Conservation (phyloP, 2,113 vertebrate species). For the Asarcornis scutulata region DNA sequence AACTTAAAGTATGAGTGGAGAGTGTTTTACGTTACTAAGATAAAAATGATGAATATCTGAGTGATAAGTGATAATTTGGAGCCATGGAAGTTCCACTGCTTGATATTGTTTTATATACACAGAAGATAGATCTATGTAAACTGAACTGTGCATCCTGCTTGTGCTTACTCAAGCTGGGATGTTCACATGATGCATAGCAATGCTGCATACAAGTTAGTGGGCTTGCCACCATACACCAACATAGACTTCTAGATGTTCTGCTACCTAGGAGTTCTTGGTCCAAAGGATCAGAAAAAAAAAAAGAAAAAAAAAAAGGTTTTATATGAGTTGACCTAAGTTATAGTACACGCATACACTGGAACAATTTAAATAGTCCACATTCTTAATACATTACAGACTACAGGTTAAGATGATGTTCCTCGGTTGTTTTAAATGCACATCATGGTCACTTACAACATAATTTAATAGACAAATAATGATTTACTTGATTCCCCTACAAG, state of each 20-base stretch:
- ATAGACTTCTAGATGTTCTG: neutral
- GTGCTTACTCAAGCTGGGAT: neutral
- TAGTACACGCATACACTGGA: too few species aligned
- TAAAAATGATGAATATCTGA: neutral
- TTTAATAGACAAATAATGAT: neutral
- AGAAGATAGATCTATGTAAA: neutral
- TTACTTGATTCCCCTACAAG: neutral
- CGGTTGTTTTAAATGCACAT: neutral
- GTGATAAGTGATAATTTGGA: neutral
- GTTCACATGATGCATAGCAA: neutral
- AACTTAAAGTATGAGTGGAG: neutral
- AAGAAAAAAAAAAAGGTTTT: neutral
- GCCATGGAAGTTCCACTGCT: neutral
- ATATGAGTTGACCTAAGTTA: neutral
- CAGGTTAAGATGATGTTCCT: neutral
- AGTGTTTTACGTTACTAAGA: neutral
- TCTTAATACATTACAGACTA: neutral
- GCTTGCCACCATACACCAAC: neutral
- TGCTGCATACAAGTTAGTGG: neutral
- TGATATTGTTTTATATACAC: neutral
- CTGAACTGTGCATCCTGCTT: neutral
- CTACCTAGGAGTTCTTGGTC: neutral
- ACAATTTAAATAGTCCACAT: neutral
- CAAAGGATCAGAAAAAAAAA: neutral
- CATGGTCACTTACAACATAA: neutral